Conservation (phyloP, 2,888 invertebrate genomes). For the Frankliniella intonsa region DNA sequence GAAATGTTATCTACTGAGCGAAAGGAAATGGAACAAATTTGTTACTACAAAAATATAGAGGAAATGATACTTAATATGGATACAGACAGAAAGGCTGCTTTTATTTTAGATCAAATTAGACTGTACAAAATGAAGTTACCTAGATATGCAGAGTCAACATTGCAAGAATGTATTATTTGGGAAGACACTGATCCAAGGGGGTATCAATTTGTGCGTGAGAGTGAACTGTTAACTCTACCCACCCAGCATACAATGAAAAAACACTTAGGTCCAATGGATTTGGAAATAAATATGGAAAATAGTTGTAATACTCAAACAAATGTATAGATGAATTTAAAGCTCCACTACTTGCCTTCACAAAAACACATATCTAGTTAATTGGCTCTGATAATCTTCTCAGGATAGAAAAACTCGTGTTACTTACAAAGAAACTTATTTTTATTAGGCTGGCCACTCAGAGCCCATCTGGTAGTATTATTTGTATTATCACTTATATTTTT, state of each 20-base stretch:
- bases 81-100: not conserved
- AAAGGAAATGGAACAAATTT: not conserved
- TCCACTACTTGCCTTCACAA: not conserved
- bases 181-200: not conserved
- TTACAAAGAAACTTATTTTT: not conserved
- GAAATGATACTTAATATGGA: conserved; percentile 1
- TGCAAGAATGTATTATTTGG: conserved; percentile 1
- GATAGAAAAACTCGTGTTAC: not conserved
- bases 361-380: not conserved
- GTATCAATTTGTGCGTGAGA: not conserved
- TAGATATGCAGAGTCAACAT: not conserved
- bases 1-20: not conserved
- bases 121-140: not conserved
- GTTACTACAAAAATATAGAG: not conserved
- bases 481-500: too few species aligned
- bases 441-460: not conserved
- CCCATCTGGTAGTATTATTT: too few species aligned
- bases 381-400: not conserved
- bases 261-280: not conserved
- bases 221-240: not conserved
- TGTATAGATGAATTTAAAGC: not conserved
- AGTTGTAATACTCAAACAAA: not conserved
- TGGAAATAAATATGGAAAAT: not conserved
- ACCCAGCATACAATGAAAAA: not conserved
- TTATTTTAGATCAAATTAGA: not conserved